These are phyloP conservation scores for Drosophila kohkoa DNA, from an alignment of 1,140 invertebrate genomes.

Conservation along the genomic window DNA sequence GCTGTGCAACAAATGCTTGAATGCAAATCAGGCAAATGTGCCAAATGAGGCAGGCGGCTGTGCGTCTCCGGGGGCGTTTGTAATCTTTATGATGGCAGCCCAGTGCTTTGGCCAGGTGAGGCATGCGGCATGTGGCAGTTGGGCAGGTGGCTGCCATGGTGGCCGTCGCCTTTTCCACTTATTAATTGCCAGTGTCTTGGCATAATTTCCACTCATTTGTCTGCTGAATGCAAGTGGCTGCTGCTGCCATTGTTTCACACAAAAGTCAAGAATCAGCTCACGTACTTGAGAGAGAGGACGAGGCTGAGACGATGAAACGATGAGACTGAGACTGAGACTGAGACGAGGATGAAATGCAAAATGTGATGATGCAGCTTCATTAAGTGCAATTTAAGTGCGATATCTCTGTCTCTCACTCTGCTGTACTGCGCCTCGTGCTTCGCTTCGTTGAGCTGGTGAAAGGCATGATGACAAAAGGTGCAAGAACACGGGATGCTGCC, in stretches of 20 bases:
- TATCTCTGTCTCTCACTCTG: constrained; percentile 46
- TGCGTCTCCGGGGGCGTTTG: constrained; percentile 19
- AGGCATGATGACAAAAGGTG: constrained; percentile 78
- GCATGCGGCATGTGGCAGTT: constrained; percentile 14
- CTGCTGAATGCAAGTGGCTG: constrained; percentile 74
- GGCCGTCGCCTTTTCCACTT: constrained; percentile 62
- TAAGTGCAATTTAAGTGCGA: constrained; percentile 81
- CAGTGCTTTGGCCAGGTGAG: constrained; percentile 10
- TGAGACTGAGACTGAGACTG: not conserved
- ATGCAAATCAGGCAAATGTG: constrained; percentile 45
- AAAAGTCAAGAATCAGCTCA: constrained; percentile 67
- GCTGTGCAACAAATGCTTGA: constrained; percentile 1
- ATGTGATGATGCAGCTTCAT: constrained; percentile 82
- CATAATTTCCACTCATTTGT: constrained; percentile 82
- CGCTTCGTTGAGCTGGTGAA: constrained; percentile 64
- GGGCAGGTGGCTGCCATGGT: constrained; percentile 23
- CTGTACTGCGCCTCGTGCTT: constrained; percentile 21
- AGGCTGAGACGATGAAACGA: not conserved
- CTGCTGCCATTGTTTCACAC: constrained; percentile 56
- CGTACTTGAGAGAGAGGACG: constrained; percentile 30
- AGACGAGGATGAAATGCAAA: constrained; percentile 67
- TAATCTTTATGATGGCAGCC: constrained; percentile 31
- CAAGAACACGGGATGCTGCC: constrained; percentile 27
- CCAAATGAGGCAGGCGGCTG: constrained; percentile 27
- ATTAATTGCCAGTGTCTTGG: constrained; percentile 81